phyloP scores from a whole-genome alignment of 1,140 invertebrate species.

The Phortica variegata region DNA sequence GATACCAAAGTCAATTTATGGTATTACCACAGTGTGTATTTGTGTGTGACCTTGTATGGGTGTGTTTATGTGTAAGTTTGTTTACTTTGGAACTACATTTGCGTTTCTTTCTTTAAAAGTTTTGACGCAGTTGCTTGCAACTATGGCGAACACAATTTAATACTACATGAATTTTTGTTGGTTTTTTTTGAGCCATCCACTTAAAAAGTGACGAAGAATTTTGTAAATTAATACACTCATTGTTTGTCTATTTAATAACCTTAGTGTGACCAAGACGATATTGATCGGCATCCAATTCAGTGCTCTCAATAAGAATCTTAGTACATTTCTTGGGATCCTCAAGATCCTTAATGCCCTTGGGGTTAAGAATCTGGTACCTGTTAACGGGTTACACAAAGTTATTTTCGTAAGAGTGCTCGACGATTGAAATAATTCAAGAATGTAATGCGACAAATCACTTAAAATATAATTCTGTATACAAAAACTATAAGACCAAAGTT shows the following conservation, averaged over 20 bases:
- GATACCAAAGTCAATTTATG: no score
- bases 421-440: no score
- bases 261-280: constrained; percentile 93
- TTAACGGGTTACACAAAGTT: no score
- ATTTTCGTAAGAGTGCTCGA: no score
- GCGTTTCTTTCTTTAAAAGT: constrained; percentile 5
- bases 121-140: constrained; percentile 32
- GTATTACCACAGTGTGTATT: constrained; percentile 6
- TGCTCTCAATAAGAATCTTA: constrained; percentile 70
- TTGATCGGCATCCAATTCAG: constrained; percentile 75
- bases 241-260: constrained; percentile 61
- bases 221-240: constrained; percentile 29
- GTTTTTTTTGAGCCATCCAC: constrained; percentile 48
- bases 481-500: no score
- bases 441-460: no score
- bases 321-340: constrained; percentile 77
- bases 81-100: no score
- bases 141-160: no score
- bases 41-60: constrained; percentile 7
- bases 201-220: constrained; percentile 30
- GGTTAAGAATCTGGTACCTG: constrained; percentile 86
- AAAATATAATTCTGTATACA: no score
- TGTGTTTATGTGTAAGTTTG: constrained; percentile 11
- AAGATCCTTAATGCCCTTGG: constrained; percentile 70
- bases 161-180: no score